These are phyloP conservation scores for Carlito syrichta DNA, from an alignment of 2,113 vertebrate species.

Conservation along the genomic window DNA sequence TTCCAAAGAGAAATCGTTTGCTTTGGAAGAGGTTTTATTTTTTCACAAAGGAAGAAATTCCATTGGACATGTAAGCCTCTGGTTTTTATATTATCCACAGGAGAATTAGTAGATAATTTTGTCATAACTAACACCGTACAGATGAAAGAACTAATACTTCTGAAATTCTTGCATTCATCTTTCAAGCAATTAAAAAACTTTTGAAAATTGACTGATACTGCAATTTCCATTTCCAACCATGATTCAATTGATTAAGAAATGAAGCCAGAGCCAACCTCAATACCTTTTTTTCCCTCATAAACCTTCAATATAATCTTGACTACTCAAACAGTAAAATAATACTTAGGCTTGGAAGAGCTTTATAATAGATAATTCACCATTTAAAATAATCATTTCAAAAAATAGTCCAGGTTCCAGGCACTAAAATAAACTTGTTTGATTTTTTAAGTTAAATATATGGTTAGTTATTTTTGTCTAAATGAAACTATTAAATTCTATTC, in stretches of 20 bases:
- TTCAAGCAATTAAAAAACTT: not conserved
- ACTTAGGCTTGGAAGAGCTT: not conserved
- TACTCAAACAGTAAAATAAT: not conserved
- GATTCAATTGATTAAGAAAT: not conserved
- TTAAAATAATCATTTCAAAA: not conserved
- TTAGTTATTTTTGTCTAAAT: not conserved
- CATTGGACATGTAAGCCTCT: not conserved
- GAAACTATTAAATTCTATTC: not conserved
- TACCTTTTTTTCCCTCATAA: not conserved
- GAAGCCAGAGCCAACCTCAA: not conserved
- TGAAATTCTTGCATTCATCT: not conserved
- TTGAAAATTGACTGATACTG: not conserved
- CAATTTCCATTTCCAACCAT: not conserved
- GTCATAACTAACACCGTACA: not conserved
- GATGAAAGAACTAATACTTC: not conserved
- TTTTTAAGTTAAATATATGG: not conserved
- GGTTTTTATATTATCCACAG: not conserved
- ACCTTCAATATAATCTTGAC: not conserved
- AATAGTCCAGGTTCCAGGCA: not conserved
- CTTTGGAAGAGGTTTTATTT: not conserved
- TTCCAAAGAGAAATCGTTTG: not conserved
- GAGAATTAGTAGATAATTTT: not conserved
- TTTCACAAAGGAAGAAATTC: not conserved
- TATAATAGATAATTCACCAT: not conserved
- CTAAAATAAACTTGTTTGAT: not conserved